phyloP scores from a whole-genome alignment of 64 coral and sea anemone species.

The Dendronephthya gigantea region DNA sequence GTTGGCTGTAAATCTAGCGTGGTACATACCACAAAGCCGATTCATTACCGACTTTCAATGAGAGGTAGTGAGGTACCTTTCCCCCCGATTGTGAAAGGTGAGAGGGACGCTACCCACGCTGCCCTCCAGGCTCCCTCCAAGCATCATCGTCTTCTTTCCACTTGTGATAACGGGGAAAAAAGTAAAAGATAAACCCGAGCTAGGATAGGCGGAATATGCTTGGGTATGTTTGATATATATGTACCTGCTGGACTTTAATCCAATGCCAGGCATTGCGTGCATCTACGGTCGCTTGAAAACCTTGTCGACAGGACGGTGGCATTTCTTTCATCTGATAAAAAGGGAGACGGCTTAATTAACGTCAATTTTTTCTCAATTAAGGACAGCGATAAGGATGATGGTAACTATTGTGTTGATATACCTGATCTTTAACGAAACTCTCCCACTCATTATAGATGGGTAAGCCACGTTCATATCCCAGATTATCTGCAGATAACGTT shows the following conservation, averaged over 20 bases:
- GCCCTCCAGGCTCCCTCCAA: no score
- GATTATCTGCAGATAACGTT: slow-evolving; percentile 45
- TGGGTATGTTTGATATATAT: neutral
- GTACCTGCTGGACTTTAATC: slow-evolving; percentile 80
- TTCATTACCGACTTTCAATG: no score
- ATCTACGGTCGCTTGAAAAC: slow-evolving; percentile 76
- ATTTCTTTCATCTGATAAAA: slow-evolving; percentile 53
- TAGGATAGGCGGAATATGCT: no score
- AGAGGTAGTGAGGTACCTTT: no score
- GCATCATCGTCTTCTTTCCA: no score
- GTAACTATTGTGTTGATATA: neutral
- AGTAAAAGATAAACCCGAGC: no score
- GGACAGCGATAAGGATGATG: neutral
- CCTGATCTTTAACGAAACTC: slow-evolving; percentile 52
- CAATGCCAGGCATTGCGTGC: slow-evolving; percentile 75
- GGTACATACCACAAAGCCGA: no score
- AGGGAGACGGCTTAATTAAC: neutral
- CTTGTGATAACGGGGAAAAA: no score
- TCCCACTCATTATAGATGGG: slow-evolving; percentile 67
- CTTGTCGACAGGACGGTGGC: slow-evolving; percentile 72
- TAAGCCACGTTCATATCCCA: slow-evolving; percentile 65
- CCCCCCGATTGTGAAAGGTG: no score
- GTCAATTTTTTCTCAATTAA: neutral
- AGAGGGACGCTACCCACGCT: no score
- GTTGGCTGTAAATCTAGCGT: no score